Base-by-base conservation (phyloP, 1,140 invertebrate genomes). In the Callitettix versicolor region DNA sequence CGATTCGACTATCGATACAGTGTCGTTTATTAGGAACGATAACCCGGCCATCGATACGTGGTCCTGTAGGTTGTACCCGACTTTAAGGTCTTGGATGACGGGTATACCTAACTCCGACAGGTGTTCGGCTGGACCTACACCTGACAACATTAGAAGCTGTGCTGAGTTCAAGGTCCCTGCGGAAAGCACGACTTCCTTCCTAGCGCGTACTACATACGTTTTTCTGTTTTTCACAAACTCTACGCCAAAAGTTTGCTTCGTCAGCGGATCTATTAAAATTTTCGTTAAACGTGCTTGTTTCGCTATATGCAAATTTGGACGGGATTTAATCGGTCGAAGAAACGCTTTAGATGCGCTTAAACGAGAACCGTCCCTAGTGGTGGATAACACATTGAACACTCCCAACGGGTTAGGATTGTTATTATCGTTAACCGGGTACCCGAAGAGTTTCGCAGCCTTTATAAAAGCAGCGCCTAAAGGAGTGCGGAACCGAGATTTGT, bases 81-180 rank as follows among this genome's bases (percentile, higher is more conserved):
- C 64, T 42, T 52, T 61, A 3, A 84, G 67, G 57, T 86, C 76
- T 62, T 82, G 69, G 14, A 88, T 68, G 0, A 84, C 68, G 0
- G 76, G 71, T 20, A 91, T 82, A 0, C 79, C 79, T 0, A 88
- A 65, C 22, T 80, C 75, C 44, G 79, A 67, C 1, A 95, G 69
- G 59, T 88, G 79, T 15, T 79, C 69, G 53, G 64, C 73, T 0
- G 85, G 85, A 1, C 86, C 86, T 21, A 89, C 76, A 7, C 86
- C 87, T 0, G 84, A 87, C 1, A 87, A 62, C 77, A 88, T 80
- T 1, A 90, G 65, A 2, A 90, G 52, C 60, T 85, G 79, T 2
- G 84, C 79, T 0, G 80, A 76, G 59, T 85, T 82, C 5, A 86
- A 76, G 0, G 78, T 71, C 1, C 85, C 85, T 0, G 78, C 81